Conservation (phyloP, 2,888 invertebrate species). For the Dexiosoma caninum region DNA sequence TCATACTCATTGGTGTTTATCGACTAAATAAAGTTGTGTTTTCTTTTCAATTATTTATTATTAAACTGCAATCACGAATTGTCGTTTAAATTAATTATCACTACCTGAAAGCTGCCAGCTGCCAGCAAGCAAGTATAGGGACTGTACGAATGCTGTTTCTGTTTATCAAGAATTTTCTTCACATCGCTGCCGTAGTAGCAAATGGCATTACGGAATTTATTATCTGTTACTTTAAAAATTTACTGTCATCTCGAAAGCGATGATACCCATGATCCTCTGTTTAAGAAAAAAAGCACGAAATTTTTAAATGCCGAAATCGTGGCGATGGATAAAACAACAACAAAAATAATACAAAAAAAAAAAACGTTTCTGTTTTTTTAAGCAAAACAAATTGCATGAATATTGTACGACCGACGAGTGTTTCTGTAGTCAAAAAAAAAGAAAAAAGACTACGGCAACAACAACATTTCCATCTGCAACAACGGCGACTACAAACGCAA, state of each 20-base stretch:
- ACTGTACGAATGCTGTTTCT: background rate
- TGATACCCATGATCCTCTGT: constrained; percentile 36
- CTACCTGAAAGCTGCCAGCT: background rate
- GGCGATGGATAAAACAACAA: constrained; percentile 6
- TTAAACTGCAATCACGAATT: background rate
- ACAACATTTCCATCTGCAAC: background rate
- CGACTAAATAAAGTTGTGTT: no score
- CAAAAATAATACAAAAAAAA: background rate
- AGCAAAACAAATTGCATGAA: background rate
- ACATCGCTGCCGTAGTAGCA: background rate
- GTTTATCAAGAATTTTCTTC: background rate
- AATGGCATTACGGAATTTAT: no score
- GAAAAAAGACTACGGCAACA: no score
- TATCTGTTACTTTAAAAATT: background rate
- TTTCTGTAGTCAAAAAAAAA: no score
- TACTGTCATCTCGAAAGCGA: constrained; percentile 4
- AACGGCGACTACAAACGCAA: background rate
- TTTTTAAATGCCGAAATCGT: constrained; percentile 24
- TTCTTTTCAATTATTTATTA: constrained; percentile 1
- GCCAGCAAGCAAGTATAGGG: background rate
- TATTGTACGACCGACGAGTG: background rate
- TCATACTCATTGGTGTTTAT: no score
- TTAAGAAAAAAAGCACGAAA: constrained; percentile 35
- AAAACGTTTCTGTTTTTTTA: no score
- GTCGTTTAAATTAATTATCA: background rate